A percentile compares a stretch with the other conserved stretches of the same genome.
These are phyloP conservation scores for Irena cyanogastra DNA, from an alignment of 2,113 vertebrate species.

Conservation along the genomic window DNA sequence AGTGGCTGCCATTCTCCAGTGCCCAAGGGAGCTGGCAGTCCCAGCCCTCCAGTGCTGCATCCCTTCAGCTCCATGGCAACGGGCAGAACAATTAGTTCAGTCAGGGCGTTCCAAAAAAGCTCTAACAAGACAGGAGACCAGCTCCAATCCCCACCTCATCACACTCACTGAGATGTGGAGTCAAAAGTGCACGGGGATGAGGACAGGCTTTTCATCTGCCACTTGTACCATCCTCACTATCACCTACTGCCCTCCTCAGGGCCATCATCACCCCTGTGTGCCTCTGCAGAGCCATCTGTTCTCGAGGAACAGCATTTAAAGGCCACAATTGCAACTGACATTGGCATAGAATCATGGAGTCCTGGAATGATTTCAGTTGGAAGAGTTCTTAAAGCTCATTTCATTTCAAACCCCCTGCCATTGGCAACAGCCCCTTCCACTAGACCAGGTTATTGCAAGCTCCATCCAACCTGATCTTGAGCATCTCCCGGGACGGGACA, in stretches of 20 bases:
- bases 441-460: background rate
- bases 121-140: background rate
- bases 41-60: background rate
- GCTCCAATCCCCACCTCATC: background rate
- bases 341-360: background rate
- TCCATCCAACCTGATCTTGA: background rate
- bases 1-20: background rate
- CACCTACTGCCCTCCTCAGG: background rate
- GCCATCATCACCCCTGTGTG: fast-evolving
- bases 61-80: background rate
- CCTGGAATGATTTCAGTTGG: background rate
- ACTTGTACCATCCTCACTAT: background rate
- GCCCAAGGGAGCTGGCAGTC: background rate
- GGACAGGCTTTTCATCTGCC: background rate
- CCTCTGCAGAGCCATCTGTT: background rate
- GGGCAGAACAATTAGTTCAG: conserved; percentile 16
- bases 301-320: background rate
- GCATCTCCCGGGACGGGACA: too few species aligned
- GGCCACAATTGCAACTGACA: background rate
- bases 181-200: fast-evolving
- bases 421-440: background rate
- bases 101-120: background rate
- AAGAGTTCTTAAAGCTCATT: background rate
- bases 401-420: background rate
- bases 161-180: fast-evolving